phyloP scores from a whole-genome alignment of 2,888 invertebrate species.

The Tetragonula carbonaria region DNA sequence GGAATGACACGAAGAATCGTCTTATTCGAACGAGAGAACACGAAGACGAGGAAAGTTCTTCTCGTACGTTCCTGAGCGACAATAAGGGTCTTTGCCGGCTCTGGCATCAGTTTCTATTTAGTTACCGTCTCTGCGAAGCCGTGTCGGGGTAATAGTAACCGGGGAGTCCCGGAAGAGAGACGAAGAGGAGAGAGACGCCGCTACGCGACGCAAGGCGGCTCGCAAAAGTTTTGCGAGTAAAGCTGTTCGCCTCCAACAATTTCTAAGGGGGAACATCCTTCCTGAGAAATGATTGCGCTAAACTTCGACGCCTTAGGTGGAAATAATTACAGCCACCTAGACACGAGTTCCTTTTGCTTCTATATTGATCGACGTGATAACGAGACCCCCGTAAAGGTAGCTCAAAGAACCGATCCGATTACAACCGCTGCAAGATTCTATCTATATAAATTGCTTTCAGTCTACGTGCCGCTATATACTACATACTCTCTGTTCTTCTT shows the following conservation, averaged over 20 bases:
- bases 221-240: slow-evolving; percentile 74
- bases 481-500: background rate
- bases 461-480: background rate
- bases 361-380: slow-evolving; percentile 64
- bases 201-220: slow-evolving; percentile 71
- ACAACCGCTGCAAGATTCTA: background rate
- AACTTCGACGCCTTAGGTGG: slow-evolving; percentile 72
- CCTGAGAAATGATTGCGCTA: slow-evolving; percentile 72
- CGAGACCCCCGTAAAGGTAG: slow-evolving; percentile 27
- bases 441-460: slow-evolving; percentile 2
- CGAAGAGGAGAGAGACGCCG: slow-evolving; percentile 30
- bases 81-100: slow-evolving; percentile 75
- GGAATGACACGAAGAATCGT: slow-evolving; percentile 80
- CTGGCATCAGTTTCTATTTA: slow-evolving; percentile 79
- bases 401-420: slow-evolving; percentile 40
- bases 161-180: slow-evolving; percentile 39
- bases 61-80: slow-evolving; percentile 75
- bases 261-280: slow-evolving; percentile 72
- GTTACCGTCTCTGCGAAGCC: slow-evolving; percentile 74
- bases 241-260: slow-evolving; percentile 73
- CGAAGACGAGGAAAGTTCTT: slow-evolving; percentile 73
- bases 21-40: slow-evolving; percentile 76
- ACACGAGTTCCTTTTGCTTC: slow-evolving; percentile 53
- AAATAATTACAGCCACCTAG: slow-evolving; percentile 71
- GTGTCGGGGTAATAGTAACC: slow-evolving; percentile 69